Evolutionary conservation across 2,113 vertebrate genomes (phyloP).

Genomic region (Sander vitreus): DNA sequence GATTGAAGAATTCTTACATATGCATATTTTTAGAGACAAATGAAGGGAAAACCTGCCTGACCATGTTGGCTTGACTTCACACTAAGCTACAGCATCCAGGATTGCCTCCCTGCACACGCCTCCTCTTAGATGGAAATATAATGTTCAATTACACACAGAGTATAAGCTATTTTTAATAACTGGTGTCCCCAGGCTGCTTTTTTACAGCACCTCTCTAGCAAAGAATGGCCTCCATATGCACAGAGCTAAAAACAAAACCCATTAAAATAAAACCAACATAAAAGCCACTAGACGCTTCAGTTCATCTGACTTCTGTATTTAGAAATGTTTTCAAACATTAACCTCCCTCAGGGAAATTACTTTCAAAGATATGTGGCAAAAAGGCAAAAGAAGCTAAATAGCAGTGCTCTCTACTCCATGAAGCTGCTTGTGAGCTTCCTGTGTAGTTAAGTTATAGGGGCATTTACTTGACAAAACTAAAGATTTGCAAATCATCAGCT

Average conservation of each 20-base stretch:
- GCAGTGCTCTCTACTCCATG: neutral
- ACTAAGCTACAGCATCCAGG: neutral
- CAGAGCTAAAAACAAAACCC: slow-evolving; percentile 44
- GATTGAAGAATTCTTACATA: neutral
- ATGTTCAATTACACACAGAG: slow-evolving; percentile 33
- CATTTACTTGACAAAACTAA: neutral
- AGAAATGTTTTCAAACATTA: slow-evolving; percentile 46
- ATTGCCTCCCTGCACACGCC: neutral
- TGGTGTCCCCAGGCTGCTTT: slow-evolving; percentile 10
- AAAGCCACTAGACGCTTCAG: slow-evolving; percentile 28
- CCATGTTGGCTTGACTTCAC: neutral
- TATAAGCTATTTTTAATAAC: slow-evolving; percentile 28
- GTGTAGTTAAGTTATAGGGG: neutral
- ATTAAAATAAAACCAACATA: slow-evolving; percentile 28
- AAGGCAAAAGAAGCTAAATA: neutral
- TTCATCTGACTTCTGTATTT: slow-evolving; percentile 43
- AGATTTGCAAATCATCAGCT: neutral
- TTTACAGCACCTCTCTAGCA: slow-evolving; percentile 18
- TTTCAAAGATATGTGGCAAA: slow-evolving; percentile 21
- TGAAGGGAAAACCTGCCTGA: neutral
- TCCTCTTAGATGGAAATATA: slow-evolving; percentile 7
- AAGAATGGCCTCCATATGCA: slow-evolving; percentile 24
- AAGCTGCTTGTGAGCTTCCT: neutral
- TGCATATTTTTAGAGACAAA: neutral
- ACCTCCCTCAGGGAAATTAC: neutral